Evolutionary conservation across 2,888 invertebrate species (phyloP).

Genomic region (Hermaeophaga mercurialis): DNA sequence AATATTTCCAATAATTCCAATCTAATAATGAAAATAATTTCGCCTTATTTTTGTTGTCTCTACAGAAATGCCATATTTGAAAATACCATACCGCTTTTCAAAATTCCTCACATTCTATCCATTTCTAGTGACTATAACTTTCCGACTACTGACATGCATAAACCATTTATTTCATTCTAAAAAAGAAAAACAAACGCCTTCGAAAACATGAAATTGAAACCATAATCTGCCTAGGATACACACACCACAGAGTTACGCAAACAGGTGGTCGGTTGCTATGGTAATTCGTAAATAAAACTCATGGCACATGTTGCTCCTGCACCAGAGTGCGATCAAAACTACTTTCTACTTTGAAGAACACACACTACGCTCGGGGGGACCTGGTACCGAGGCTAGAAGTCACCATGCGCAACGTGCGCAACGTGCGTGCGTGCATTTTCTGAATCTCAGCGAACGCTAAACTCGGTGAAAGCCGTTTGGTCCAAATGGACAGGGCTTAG

Average conservation of each 20-base stretch:
- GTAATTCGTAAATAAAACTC: conserved; percentile 30
- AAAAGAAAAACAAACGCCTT: not conserved
- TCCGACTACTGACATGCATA: too few relatives aligned
- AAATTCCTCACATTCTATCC: too few relatives aligned
- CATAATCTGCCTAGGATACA: not conserved
- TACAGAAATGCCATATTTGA: too few relatives aligned
- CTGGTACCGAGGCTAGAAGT: conserved; percentile 31
- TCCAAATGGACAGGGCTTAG: too few relatives aligned
- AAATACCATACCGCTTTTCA: too few relatives aligned
- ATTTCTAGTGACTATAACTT: too few relatives aligned
- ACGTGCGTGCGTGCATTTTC: conserved; percentile 16
- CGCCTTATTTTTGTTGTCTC: too few relatives aligned
- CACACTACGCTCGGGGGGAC: conserved; percentile 19
- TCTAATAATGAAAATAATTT: too few relatives aligned
- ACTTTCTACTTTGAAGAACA: conserved; percentile 29
- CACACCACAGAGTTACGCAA: conserved; percentile 15
- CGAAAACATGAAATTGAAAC: conserved; percentile 16
- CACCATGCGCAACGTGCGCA: conserved; percentile 19
- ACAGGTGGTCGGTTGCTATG: conserved; percentile 38
- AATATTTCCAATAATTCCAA: too few relatives aligned
- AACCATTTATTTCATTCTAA: too few relatives aligned
- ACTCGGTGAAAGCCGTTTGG: not conserved
- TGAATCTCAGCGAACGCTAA: conserved; percentile 4
- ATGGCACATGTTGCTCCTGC: conserved; percentile 21
- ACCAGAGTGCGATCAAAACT: conserved; percentile 27